Base-by-base conservation (phyloP, 2,888 invertebrate genomes). In the Ophion slaviceki region DNA sequence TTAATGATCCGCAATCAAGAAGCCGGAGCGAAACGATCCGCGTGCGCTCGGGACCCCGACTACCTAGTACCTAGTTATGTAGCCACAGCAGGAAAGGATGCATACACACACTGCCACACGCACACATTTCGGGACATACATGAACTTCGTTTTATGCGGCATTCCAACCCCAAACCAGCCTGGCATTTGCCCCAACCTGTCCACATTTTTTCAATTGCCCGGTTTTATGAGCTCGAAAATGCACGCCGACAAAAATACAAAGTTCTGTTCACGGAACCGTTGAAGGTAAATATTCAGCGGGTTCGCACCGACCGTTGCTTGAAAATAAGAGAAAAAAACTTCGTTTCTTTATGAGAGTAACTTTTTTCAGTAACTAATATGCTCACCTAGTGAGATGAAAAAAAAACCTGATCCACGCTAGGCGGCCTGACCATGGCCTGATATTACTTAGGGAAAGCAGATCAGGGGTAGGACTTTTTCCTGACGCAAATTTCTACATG, bases 1-100 rank as follows among this genome's bases (percentile, higher is more conserved):
- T 85, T 82, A 82, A 85, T 86, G 79, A 82, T 85, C 80, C 53
- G 66, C 80, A 80, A 82, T 85, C 80, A 85, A 85, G 84, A 82
- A 80, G 66, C 72, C 76, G 20, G 53, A 66, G 45, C 67, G n/a
- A 66, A 66, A 64, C 28, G 67, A 80, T 47, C 72, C 62, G 62
- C 64, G 80, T 59, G 59, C 36, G 53, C 17, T 62, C 7, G 20
- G 24, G 57, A n/a, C 66, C 59, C 20, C 67, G 36, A 74, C 47
- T 66, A 24, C 79, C 45, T 57, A 5, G 62, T 57, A 53, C 36
- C 53, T 14, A 20, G 14, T 4, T 67, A 36, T 11, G 24, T 40
- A 59, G 20, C 53, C 57, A 14, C 62, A 53, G 67, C 36, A 57
- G 36, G 53, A 20, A 77, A 77, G 40, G 57, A 66, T 67, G 36